Evolutionary conservation across 1,140 invertebrate genomes (phyloP), one percentile per base, ranked within the genome.

Genomic region (Lordiphosa collinella): DNA sequence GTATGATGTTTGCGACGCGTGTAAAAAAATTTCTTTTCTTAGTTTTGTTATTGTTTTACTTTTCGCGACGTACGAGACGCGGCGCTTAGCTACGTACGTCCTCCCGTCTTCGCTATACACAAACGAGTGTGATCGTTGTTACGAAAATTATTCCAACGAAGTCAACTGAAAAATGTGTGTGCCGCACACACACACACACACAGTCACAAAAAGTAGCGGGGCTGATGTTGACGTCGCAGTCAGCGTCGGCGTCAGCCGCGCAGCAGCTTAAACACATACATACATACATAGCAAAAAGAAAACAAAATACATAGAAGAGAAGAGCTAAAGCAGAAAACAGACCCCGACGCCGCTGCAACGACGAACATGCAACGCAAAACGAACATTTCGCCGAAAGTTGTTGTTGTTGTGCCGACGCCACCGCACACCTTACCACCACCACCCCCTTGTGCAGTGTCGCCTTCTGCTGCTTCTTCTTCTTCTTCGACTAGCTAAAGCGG

Each of bases 61-160:
- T 48, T 64, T 51, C 51, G 66, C 66, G 62, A 63, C 57, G 60
- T 51, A 61, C 63, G 53, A 66, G 40, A 25, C 40, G 40, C 63
- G 63, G 43, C 53, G 63, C 40, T 43, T 43, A 43, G 12, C 22
- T 25, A 66, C 61, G 52, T 53, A 84, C 78, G 78, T 80, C 82
- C 76, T 75, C 68, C 76, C 82, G 84, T 76, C 78, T 75, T 78
- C 69, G 84, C 82, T 86, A 86, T 80, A 86, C 69, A 76, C 63
- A 87, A 82, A 86, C 72, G 75, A 87, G 79, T 87, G 86, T 79
- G 86, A 88, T 88, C 86, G 86, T 88, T 85, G 80, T 88, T 79
- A 87, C 84, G 84, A 87, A 87, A 87, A 87, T 85, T 85, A 87
- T 85, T 88, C 84, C 68, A 69, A 75, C 86, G 80, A 82, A 88